phyloP scores from a whole-genome alignment of 2,797 vertebrate genomes.

The Sebastes hopkinsi region DNA sequence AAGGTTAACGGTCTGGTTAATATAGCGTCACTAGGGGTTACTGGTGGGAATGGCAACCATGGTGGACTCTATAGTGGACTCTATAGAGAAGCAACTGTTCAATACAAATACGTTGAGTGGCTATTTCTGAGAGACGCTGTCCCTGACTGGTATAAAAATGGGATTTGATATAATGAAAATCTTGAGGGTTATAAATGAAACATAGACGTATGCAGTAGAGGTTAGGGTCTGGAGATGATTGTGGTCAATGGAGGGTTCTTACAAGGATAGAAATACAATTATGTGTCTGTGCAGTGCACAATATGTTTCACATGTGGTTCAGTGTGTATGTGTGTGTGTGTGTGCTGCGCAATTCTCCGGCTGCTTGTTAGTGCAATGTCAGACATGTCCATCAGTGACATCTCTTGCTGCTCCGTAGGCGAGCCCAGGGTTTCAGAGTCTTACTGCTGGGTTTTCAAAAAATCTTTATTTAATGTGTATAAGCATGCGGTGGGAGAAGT shows the following conservation, averaged over 20 bases:
- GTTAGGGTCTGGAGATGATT: not conserved
- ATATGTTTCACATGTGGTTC: slow-evolving; percentile 4
- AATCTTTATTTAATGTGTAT: slow-evolving; percentile 15
- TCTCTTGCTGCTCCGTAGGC: slow-evolving; percentile 24
- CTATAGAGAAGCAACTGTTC: not conserved
- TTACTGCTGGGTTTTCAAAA: not conserved
- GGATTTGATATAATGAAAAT: not conserved
- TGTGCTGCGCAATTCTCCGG: slow-evolving; percentile 12
- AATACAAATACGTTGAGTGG: not conserved
- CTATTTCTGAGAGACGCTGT: not conserved
- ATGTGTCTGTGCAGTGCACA: not conserved
- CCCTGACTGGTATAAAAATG: not conserved
- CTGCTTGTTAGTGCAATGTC: slow-evolving; percentile 70
- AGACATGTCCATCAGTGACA: slow-evolving; percentile 62
- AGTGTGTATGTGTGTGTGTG: slow-evolving; percentile 5
- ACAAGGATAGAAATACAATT: not conserved
- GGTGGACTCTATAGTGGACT: not conserved
- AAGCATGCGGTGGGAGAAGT: not conserved
- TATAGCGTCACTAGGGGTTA: not conserved
- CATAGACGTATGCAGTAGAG: no score
- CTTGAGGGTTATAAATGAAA: not conserved
- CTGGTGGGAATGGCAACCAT: not conserved
- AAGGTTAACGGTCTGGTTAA: not conserved
- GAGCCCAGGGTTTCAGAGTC: slow-evolving; percentile 20
- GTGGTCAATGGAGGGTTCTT: not conserved